Base-by-base conservation (phyloP, 1,140 invertebrate species). In the Goniozus legneri region DNA sequence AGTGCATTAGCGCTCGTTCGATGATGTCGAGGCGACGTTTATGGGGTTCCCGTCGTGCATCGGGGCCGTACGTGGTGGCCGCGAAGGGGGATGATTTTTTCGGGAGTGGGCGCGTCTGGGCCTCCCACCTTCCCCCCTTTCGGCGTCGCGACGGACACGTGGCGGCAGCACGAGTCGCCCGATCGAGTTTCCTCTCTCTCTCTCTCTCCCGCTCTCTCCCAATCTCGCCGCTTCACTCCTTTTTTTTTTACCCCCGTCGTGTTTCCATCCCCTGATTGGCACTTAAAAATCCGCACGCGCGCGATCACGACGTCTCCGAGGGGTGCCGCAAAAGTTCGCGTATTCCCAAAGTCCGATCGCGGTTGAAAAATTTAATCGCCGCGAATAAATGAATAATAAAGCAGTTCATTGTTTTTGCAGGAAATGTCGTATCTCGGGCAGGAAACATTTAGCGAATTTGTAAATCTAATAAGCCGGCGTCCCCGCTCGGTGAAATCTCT, bases 1-100 rank as follows among this genome's bases (percentile, higher is more conserved):
- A 71, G 64, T 65, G 64, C 62, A 70, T 73, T 71, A 72, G 64
- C 62, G 58, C 64, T 47, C 56, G 60, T 71, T 72, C 71, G 69
- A 67, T 61, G 54, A 50, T 36, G 30, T 22, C 24, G 27, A 33
- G 44, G 35, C 47, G 46, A 49, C 49, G 41, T 57, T 56, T 47
- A 46, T 49, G 44, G 50, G 43, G 46, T 35, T 40, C 34, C 18
- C 10, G 24, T 4, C 4, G 4, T 27, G 45, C 44, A 33, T 30
- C 48, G 43, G 56, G 57, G 37, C 32, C 27, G 22, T 13, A 42
- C 52, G 8, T 8, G 15, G 8, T 27, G 14, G 8, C 35, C 44
- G 50, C 52, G 52, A n/a, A 14, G 13, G 8, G 13, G 19, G 21
- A 2, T 10, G 10, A 39, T 56, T 32, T 41, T 41, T 44, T 33